Conservation (phyloP, 2,113 vertebrate species). For the Vidua macroura region DNA sequence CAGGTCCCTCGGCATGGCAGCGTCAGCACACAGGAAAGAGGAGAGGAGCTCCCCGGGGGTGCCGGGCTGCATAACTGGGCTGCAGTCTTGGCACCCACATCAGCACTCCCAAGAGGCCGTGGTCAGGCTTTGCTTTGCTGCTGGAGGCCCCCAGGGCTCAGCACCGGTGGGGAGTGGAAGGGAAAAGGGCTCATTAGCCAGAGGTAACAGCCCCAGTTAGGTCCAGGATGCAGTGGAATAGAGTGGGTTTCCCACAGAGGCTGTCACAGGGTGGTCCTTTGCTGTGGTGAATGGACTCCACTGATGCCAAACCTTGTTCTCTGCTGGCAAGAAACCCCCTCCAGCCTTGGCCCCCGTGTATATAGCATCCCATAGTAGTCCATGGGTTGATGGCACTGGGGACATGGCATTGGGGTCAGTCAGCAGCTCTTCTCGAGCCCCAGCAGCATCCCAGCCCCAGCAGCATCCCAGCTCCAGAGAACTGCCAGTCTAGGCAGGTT, state of each 20-base stretch:
- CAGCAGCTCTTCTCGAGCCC: rapidly evolving
- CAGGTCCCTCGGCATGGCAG: not conserved
- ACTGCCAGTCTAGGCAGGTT: not conserved
- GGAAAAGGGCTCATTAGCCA: not conserved
- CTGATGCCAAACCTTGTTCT: not conserved
- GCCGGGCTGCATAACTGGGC: not conserved
- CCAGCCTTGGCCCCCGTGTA: rapidly evolving
- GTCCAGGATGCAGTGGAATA: not conserved
- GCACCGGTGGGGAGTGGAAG: not conserved
- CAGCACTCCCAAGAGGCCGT: not conserved
- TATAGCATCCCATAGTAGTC: not conserved
- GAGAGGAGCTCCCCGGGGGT: slow-evolving; percentile 17
- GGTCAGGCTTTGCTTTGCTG: not conserved
- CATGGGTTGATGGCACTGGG: not conserved
- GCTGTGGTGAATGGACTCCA: not conserved
- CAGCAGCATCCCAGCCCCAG: not conserved
- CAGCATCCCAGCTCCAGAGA: not conserved
- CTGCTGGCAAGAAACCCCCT: not conserved
- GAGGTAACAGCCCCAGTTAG: not conserved
- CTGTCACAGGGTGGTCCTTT: not conserved
- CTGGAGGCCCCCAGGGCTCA: not conserved
- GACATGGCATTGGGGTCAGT: too few relatives aligned
- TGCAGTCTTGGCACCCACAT: not conserved
- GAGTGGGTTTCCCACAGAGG: not conserved
- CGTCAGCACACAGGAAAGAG: not conserved